Evolutionary conservation across 1,140 invertebrate genomes (phyloP), one percentile per base, ranked within the genome.

Genomic region (Sarcophaga peregrina): DNA sequence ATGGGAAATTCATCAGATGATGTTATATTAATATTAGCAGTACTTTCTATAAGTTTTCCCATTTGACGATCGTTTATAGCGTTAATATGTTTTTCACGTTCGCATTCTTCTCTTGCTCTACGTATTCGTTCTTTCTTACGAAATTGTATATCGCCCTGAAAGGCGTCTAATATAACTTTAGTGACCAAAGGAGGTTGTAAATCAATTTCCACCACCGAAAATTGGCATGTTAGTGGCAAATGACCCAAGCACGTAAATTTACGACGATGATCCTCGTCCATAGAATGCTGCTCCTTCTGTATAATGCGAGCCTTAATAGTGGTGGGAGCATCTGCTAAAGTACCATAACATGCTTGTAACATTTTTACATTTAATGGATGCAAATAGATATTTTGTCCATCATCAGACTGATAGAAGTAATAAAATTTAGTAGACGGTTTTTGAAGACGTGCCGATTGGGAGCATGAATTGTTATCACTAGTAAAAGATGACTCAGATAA

Each of bases 351-450:
- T 73, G 94, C 93, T 87, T 96, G 95, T 84, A 99, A 90, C 94
- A 98, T 98, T 80, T 95, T 95, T 4, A 96, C 94, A 91, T 99
- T 99, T 84, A 99, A 90, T 5, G 96, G 94, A 91, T 98, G 96
- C 74, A 99, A 90, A 90, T 97, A 99, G 46, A 98, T 94, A 88
- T 97, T 95, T 90, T 98, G 97, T 0, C 97, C 97, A 92, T 98
- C 97, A 52, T 93, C 92, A 82, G 95, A 96, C 94, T 97, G 96
- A 91, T 97, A 97, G 89, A 97, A 97, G 87, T 96, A 97, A 90
- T 95, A 96, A 85, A 93, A 94, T 91, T 94, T 95, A 52, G 87
- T 84, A 76, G 10, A 80, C 17, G 73, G 15, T 25, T 74, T 50
- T 37, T 37, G 8, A 50, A 17, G 58, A 3, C 13, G 0, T 45